A percentile compares a stretch with the other conserved stretches of the same genome.
These are phyloP conservation scores for Eutolmus rufibarbis DNA, from an alignment of 2,888 invertebrate species.

Conservation along the genomic window DNA sequence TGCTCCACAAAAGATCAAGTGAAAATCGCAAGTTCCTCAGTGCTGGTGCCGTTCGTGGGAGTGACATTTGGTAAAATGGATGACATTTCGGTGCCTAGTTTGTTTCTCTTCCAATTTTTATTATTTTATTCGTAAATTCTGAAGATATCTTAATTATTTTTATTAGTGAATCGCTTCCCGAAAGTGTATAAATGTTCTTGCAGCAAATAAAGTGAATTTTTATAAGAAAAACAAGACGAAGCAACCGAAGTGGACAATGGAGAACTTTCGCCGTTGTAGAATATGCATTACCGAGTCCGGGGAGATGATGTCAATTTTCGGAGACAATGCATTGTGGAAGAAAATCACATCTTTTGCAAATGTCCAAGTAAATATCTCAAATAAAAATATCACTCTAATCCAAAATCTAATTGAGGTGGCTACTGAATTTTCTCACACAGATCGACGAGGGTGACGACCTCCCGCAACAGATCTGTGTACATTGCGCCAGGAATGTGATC, in stretches of 20 bases:
- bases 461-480: slow-evolving; percentile 60
- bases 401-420: neutral
- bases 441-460: slow-evolving; percentile 59
- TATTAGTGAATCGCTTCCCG: neutral
- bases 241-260: slow-evolving; percentile 46
- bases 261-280: slow-evolving; percentile 57
- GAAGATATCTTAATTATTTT: neutral
- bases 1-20: neutral
- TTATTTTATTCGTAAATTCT: neutral
- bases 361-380: slow-evolving; percentile 56
- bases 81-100: neutral
- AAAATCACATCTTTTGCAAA: slow-evolving; percentile 61
- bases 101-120: slow-evolving; percentile 8
- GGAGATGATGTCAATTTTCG: slow-evolving; percentile 61
- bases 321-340: slow-evolving; percentile 61
- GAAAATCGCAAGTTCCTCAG: neutral
- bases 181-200: neutral
- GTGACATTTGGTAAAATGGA: slow-evolving; percentile 20
- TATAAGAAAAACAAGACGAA: neutral
- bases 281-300: slow-evolving; percentile 52
- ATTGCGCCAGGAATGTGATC: slow-evolving; percentile 58
- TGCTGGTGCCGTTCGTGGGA: neutral
- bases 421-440: slow-evolving; percentile 48
- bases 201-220: neutral
- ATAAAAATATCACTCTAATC: neutral